A percentile compares a stretch with the other conserved stretches of the same genome.
Evolutionary conservation across 1,140 invertebrate species (phyloP).

Genomic region (Lepidurus arcticus): DNA sequence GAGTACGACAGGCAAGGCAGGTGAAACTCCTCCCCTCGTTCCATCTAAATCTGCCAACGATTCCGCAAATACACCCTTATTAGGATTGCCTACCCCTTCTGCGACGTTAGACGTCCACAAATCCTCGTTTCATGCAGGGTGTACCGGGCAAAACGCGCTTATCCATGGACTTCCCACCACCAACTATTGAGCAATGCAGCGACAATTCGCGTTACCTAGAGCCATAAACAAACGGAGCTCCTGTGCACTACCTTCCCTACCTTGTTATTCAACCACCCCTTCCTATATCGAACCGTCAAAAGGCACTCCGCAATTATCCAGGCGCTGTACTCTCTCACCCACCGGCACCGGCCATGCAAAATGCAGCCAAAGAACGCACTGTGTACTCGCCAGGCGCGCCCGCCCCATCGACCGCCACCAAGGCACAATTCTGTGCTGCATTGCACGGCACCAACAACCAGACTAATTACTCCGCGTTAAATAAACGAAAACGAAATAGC

Average conservation of each 20-base stretch:
- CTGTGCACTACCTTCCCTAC: background rate
- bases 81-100: background rate
- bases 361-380: no score
- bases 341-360: no score
- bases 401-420: background rate
- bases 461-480: constrained; percentile 21
- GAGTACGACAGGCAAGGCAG: background rate
- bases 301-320: background rate
- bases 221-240: background rate
- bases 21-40: background rate
- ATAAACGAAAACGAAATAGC: background rate
- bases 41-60: background rate
- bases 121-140: background rate
- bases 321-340: background rate
- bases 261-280: background rate
- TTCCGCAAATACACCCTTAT: background rate
- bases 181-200: background rate
- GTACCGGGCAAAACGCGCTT: background rate
- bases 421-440: background rate
- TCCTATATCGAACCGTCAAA: background rate
- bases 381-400: background rate
- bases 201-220: background rate
- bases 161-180: background rate
- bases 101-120: background rate
- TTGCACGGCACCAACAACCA: background rate